Evolutionary conservation across 1,140 invertebrate species (phyloP).

Genomic region (Diprion similis): DNA sequence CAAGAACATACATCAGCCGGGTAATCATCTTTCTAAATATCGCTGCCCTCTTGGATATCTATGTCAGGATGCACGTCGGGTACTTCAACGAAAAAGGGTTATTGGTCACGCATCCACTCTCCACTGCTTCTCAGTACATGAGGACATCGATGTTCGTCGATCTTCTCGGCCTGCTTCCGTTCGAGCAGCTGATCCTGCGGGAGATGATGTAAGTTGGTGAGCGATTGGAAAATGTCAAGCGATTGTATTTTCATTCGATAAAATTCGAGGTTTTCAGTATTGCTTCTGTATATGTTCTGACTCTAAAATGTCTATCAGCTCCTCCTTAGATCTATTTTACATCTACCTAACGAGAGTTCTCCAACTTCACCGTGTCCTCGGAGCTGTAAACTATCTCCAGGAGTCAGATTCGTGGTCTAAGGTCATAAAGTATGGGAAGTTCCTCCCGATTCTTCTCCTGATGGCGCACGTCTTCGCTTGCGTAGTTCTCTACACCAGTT

Average conservation of each 20-base stretch:
- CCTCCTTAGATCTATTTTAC: constrained; percentile 48
- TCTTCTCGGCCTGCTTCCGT: constrained; percentile 48
- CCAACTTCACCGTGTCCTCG: constrained; percentile 36
- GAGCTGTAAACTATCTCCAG: constrained; percentile 3
- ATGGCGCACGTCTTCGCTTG: background rate
- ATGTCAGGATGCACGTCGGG: constrained; percentile 54
- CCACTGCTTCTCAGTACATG: constrained; percentile 53
- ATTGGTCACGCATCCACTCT: constrained; percentile 55
- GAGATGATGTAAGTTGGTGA: background rate
- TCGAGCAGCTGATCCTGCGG: background rate
- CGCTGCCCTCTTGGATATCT: constrained; percentile 36
- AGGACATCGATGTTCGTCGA: constrained; percentile 53
- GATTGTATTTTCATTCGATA: background rate
- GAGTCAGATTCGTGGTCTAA: background rate
- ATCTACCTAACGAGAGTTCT: constrained; percentile 48
- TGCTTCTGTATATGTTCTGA: too few species aligned
- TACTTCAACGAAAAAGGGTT: constrained; percentile 55
- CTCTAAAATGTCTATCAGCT: background rate
- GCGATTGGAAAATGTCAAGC: background rate
- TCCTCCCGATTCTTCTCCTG: background rate
- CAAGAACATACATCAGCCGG: background rate
- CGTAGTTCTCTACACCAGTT: background rate
- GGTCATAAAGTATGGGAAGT: background rate
- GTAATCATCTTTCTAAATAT: background rate
- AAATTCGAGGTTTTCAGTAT: too few species aligned